Conservation (phyloP, 2,888 invertebrate genomes). For the Aromia moschata region DNA sequence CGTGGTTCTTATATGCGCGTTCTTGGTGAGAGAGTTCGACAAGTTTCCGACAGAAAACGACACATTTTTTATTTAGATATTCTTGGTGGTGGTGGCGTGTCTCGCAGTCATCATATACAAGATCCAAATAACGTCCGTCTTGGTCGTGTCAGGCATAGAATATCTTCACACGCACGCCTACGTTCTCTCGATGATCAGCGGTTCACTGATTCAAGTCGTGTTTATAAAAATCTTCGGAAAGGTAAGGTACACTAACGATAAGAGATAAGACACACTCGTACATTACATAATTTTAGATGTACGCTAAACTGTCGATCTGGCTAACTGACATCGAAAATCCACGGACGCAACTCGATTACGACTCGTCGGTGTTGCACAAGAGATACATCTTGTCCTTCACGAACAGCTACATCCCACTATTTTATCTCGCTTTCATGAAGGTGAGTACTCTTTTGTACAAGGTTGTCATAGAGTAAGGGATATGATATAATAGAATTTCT, state of each 20-base stretch:
- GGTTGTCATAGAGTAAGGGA: no score
- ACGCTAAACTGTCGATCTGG: slow-evolving; percentile 47
- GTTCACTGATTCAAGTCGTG: slow-evolving; percentile 43
- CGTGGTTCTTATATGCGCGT: background rate
- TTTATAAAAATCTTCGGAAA: slow-evolving; percentile 49
- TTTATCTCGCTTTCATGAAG: slow-evolving; percentile 57
- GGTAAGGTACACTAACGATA: slow-evolving; percentile 32
- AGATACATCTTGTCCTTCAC: slow-evolving; percentile 54
- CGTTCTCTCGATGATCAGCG: slow-evolving; percentile 34
- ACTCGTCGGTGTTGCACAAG: slow-evolving; percentile 56
- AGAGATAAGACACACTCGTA: background rate
- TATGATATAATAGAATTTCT: no score
- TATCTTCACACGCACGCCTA: slow-evolving; percentile 22
- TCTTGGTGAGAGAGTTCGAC: background rate
- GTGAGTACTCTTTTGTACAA: no score
- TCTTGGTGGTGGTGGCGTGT: slow-evolving; percentile 38
- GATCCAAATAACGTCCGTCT: slow-evolving; percentile 17
- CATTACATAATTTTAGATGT: slow-evolving; percentile 46
- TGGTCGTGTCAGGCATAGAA: slow-evolving; percentile 18
- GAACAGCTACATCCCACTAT: slow-evolving; percentile 54
- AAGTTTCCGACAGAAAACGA: background rate
- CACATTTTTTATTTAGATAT: slow-evolving; percentile 31
- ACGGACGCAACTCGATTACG: slow-evolving; percentile 54
- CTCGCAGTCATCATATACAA: slow-evolving; percentile 34
- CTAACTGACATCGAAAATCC: slow-evolving; percentile 58